Conservation (phyloP, 1,140 invertebrate species). For the Dendrolimus kikuchii region DNA sequence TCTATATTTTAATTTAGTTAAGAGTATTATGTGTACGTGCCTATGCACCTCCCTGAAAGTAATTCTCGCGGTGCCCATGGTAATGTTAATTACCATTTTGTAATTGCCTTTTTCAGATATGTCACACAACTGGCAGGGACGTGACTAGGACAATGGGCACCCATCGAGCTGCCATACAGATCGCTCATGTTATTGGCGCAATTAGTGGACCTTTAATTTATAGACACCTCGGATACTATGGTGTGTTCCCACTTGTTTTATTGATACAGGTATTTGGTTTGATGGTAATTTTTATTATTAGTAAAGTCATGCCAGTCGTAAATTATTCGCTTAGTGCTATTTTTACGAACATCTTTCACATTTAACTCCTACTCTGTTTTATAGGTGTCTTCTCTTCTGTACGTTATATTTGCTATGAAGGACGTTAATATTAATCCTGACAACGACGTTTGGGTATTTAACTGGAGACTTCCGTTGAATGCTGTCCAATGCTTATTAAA, state of each 20-base stretch:
- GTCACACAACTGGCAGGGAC: constrained; percentile 56
- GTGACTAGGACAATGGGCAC: constrained; percentile 63
- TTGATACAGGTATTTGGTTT: constrained; percentile 57
- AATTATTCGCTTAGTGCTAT: no score
- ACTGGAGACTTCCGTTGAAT: constrained; percentile 51
- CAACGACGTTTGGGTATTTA: constrained; percentile 49
- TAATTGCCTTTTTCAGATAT: constrained; percentile 41
- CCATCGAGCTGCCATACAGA: constrained; percentile 58
- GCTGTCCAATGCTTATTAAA: constrained; percentile 54
- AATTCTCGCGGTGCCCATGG: not conserved
- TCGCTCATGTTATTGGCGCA: constrained; percentile 56
- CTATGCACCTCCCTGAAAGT: no score
- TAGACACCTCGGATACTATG: constrained; percentile 57
- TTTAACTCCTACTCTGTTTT: constrained; percentile 10
- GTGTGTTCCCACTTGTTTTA: constrained; percentile 65
- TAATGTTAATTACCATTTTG: not conserved
- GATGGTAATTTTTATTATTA: constrained; percentile 6
- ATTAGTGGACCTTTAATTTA: constrained; percentile 54
- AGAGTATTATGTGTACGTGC: no score
- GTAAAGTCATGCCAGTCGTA: not conserved
- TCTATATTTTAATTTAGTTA: no score
- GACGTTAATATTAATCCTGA: constrained; percentile 54
- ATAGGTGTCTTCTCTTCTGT: constrained; percentile 55
- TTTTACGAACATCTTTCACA: no score
- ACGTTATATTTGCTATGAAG: constrained; percentile 43